Base-by-base conservation (phyloP, 2,888 invertebrate genomes). In the Stictocephala bisonia region DNA sequence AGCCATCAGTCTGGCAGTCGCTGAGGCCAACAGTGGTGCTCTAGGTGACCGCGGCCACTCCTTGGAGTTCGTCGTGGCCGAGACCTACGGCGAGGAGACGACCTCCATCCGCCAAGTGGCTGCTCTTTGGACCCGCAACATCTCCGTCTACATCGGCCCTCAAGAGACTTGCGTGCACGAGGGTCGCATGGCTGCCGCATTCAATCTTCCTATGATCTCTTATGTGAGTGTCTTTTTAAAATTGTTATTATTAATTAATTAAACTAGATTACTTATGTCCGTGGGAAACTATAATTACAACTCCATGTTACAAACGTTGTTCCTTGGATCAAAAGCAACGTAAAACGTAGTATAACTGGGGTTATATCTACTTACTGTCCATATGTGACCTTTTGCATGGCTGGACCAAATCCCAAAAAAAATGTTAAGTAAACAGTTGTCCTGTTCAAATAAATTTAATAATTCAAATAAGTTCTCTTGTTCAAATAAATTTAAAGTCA, bases 201-300 rank as follows among this genome's bases (percentile, higher is more conserved):
- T 97, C 85, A 96, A 97, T 84, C 86, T 96, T 60, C 96, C 96
- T 3, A 97, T 97, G 97, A 93, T 97, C 82, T 97, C 97, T 78
- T 97, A 97, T 83, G 97, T 97, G 85, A 92, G 95, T 91, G 80
- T 22, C 26, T n/a, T n/a, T n/a, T n/a, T n/a, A 20, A 24, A 1
- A n/a, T 3, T 44, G 35, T 35, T 35, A 35, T 9, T 35, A 35
- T 35, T 35, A 35, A 13, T 35, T 35, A 35, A 35, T 9, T 9
- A 35, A n/a, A n/a, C n/a, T n/a, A n/a, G n/a, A n/a, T n/a, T n/a
- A n/a, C n/a, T n/a, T n/a, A n/a, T n/a, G n/a, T n/a, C n/a, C n/a
- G n/a, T n/a, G n/a, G n/a, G n/a, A n/a, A n/a, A n/a, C n/a, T n/a
- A n/a, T n/a, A n/a, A n/a, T n/a, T n/a, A n/a, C n/a, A n/a, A n/a